Percentiles rank a stretch among this genome's conserved stretches.
Evolutionary conservation across 2,797 vertebrate species (phyloP).

Genomic region (Cuniculus paca): DNA sequence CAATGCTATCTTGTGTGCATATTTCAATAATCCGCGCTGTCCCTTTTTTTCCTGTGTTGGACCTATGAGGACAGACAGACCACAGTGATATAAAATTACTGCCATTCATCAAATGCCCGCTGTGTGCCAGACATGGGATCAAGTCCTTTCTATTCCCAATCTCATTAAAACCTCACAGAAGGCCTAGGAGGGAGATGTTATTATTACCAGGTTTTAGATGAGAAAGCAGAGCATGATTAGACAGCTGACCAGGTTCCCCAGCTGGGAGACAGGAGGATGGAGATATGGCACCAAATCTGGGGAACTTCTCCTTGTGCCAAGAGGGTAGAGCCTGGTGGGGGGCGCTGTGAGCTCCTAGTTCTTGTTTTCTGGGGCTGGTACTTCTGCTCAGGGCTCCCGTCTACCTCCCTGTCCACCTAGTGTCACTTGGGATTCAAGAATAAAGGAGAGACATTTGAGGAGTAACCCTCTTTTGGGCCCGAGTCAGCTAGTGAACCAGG

Average conservation of each 20-base stretch:
- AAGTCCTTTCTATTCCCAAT: conserved; percentile 33
- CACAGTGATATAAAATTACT: conserved; percentile 11
- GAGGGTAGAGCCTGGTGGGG: background rate
- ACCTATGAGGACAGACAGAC: background rate
- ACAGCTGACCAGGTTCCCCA: background rate
- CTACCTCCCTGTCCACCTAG: background rate
- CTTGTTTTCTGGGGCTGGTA: background rate
- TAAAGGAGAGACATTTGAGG: background rate
- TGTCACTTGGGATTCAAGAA: background rate
- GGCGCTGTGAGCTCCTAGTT: background rate
- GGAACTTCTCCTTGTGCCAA: background rate
- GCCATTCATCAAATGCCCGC: conserved; percentile 22
- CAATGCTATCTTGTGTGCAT: background rate
- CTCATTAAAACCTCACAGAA: conserved; percentile 64
- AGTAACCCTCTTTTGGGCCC: background rate
- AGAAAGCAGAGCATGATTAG: background rate
- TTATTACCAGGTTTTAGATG: background rate
- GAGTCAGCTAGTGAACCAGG: background rate
- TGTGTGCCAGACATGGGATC: background rate
- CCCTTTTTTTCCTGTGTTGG: background rate
- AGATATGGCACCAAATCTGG: background rate
- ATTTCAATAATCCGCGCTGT: conserved; percentile 4
- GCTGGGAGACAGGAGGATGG: background rate
- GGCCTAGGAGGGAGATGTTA: conserved; percentile 19
- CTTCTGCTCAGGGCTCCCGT: background rate